phyloP scores from a whole-genome alignment of 2,113 vertebrate genomes.

The Myanophis thanlyinensis region DNA sequence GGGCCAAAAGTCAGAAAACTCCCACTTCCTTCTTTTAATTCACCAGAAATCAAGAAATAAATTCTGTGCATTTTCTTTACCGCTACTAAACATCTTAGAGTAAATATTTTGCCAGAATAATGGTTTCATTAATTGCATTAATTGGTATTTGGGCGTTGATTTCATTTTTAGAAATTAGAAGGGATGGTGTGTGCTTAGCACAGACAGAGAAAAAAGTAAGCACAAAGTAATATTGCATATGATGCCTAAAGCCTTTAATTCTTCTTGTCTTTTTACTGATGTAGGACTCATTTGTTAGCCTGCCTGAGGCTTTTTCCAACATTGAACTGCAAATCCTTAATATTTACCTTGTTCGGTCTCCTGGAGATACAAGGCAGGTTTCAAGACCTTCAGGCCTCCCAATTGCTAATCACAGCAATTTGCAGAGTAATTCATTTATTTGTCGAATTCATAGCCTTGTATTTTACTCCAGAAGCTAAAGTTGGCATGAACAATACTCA shows the following conservation, averaged over 20 bases:
- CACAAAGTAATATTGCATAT: background rate
- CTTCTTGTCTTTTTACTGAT: background rate
- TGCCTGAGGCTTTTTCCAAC: background rate
- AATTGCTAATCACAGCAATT: background rate
- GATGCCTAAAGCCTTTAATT: background rate
- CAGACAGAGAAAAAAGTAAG: background rate
- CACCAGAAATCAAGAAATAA: background rate
- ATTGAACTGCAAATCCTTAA: background rate
- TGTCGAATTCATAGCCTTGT: background rate
- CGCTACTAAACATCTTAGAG: background rate
- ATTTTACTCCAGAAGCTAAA: background rate
- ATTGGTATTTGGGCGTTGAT: background rate
- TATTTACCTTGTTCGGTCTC: background rate
- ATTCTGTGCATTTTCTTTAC: background rate
- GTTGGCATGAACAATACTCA: background rate
- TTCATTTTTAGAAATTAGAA: background rate
- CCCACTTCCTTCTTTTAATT: background rate
- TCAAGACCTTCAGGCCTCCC: background rate
- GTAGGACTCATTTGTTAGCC: background rate
- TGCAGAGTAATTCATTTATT: background rate
- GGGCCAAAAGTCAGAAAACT: background rate
- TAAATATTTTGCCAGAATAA: background rate
- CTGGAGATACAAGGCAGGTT: background rate
- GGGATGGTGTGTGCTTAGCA: constrained; percentile 32
- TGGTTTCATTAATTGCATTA: background rate